Conservation (phyloP, 2,113 vertebrate genomes). For the Pachypanchax playfairii region DNA sequence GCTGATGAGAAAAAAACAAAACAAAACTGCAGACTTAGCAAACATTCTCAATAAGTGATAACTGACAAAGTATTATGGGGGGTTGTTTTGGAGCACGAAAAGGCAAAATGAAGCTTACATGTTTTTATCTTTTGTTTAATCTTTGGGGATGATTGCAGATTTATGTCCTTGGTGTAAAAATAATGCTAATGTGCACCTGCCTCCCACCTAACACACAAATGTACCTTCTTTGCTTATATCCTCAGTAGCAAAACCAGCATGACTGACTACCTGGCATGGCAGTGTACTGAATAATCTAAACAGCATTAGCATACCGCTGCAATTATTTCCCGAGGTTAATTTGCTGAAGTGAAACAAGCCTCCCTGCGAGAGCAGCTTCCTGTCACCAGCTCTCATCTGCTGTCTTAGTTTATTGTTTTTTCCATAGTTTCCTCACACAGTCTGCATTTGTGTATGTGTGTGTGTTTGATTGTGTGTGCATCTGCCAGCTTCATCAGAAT, state of each 20-base stretch:
- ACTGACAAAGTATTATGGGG: not conserved
- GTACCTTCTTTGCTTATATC: constrained; percentile 26
- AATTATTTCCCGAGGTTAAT: constrained; percentile 99
- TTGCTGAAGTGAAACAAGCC: constrained; percentile 90
- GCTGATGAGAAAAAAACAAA: not conserved
- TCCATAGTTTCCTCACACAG: constrained; percentile 30
- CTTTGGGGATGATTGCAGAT: not conserved
- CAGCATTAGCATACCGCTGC: constrained; percentile 97
- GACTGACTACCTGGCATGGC: constrained; percentile 92
- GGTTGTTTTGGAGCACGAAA: not conserved
- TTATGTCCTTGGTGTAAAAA: constrained; percentile 29
- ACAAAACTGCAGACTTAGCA: not conserved
- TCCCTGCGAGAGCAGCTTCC: constrained; percentile 90
- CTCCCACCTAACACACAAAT: constrained; percentile 18
- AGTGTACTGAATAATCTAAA: constrained; percentile 92
- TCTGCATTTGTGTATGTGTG: constrained; percentile 37
- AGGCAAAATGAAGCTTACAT: not conserved
- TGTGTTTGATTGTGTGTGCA: constrained; percentile 42
- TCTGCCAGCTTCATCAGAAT: constrained; percentile 82
- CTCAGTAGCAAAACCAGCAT: constrained; percentile 74
- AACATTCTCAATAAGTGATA: not conserved
- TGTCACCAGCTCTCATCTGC: constrained; percentile 88
- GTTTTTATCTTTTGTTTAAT: not conserved
- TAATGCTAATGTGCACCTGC: constrained; percentile 6
- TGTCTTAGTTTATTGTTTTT: constrained; percentile 73